Conservation (phyloP, 2,797 vertebrate species). For the Anguilla megastoma region DNA sequence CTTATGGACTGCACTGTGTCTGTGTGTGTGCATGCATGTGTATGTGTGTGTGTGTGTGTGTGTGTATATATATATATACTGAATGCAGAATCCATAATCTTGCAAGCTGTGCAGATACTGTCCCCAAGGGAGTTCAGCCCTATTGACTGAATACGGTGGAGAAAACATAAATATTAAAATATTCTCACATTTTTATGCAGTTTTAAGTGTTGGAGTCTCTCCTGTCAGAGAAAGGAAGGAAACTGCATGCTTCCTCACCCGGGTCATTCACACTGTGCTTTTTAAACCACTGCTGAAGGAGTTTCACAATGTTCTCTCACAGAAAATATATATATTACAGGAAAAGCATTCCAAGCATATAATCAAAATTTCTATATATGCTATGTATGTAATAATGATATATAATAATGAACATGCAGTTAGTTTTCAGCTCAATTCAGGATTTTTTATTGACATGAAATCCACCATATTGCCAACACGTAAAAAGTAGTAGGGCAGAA, state of each 20-base stretch:
- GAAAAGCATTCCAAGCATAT: background rate
- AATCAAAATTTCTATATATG: no score
- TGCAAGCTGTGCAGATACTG: background rate
- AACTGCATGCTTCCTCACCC: background rate
- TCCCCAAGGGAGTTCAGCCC: constrained; percentile 8
- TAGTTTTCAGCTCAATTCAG: no score
- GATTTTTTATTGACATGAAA: no score
- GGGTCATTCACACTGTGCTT: background rate
- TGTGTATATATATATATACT: background rate
- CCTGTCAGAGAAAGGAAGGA: background rate
- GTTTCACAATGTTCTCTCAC: background rate
- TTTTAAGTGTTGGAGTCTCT: constrained; percentile 21
- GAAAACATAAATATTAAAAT: constrained; percentile 30
- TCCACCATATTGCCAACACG: no score
- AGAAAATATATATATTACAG: background rate
- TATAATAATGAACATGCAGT: no score
- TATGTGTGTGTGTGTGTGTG: background rate
- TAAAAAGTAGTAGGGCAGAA: no score
- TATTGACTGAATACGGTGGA: constrained; percentile 10
- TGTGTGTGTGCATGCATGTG: background rate
- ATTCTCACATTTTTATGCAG: constrained; percentile 19
- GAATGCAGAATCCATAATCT: constrained; percentile 3
- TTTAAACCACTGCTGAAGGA: background rate
- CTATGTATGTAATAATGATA: no score
- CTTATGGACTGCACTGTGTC: background rate